Evolutionary conservation across 35 echinoderm and acorn worm genomes (phyloP), one percentile per base, ranked within the genome.

Genomic region (Lytechinus pictus): DNA sequence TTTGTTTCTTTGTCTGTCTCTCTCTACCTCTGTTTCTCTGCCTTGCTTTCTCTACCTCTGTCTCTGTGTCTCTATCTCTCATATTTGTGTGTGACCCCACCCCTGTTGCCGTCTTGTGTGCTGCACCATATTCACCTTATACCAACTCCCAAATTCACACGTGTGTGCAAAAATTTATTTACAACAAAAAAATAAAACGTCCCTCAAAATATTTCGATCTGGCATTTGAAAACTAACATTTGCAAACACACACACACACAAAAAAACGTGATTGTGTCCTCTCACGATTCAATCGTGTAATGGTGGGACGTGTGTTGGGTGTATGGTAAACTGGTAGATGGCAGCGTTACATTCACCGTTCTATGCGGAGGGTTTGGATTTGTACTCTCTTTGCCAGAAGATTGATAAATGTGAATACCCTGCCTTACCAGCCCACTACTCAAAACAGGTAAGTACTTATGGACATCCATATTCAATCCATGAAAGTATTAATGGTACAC

Each of bases 391-490:
- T 54, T 99, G 98, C 86, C 79, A 97, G 98, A 99, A 96, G 96
- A 99, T 99, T 94, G 96, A 99, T 88, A 96, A 97, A 90, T 99
- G 98, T 93, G 96, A 99, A 96, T 99, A 97, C 86, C 98, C 98
- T 92, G 89, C 96, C 51, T 86, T 99, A 92, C 95, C 96, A 29
- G 89, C 96, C 54, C 92, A 97, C 96, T 99, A 96, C 94, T 97
- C 95, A 71, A 89, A 95, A 53, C 87, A 96, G 96, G 98, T 99
- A 96, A 54, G 96, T 90, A 87, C 86, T 19, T 72, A 9, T 58
- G 9, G 5, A 44, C 33, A 44, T 44, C 33, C 33, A 44, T 44
- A 44, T 44, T 44, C 33, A 44, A 44, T 44, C 33, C 33, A 44
- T 44, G 33, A 0, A 1, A 44, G 33, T 44, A 44, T 1, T 2